phyloP scores from a whole-genome alignment of 2,888 invertebrate species.

The Drosophila mulleri region DNA sequence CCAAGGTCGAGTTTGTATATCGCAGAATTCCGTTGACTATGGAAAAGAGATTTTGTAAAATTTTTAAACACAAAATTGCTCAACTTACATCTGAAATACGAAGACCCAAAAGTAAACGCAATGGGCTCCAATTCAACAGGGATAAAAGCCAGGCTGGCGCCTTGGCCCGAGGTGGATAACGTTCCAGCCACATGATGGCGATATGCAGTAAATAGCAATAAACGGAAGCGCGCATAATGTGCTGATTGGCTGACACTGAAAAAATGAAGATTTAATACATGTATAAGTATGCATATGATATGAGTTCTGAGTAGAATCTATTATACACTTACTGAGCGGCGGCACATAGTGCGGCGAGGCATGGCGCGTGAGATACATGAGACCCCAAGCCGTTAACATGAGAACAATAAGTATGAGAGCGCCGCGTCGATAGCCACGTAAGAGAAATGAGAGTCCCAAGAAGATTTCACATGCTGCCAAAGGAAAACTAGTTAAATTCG shows the following conservation, averaged over 20 bases:
- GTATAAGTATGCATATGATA: too few relatives aligned
- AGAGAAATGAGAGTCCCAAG: constrained; percentile 77
- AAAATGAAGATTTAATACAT: background rate
- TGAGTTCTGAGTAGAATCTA: background rate
- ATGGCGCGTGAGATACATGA: constrained; percentile 81
- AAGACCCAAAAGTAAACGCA: constrained; percentile 76
- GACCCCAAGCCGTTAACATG: constrained; percentile 70
- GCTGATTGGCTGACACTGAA: constrained; percentile 78
- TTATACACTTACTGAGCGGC: constrained; percentile 72
- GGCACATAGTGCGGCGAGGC: constrained; percentile 82
- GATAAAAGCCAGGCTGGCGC: constrained; percentile 62
- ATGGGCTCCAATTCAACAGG: constrained; percentile 66
- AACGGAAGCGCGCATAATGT: constrained; percentile 69
- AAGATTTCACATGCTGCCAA: constrained; percentile 74
- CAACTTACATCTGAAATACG: constrained; percentile 77
- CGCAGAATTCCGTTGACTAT: constrained; percentile 75
- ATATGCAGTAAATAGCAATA: constrained; percentile 82
- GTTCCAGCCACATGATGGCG: constrained; percentile 78
- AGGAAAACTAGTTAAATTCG: background rate
- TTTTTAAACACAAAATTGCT: rapidly evolving
- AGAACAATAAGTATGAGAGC: constrained; percentile 77
- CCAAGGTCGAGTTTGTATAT: constrained; percentile 81
- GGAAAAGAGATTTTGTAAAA: background rate
- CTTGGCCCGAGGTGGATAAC: constrained; percentile 78
- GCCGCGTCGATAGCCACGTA: constrained; percentile 80